These are phyloP conservation scores for Drosophila mercatorum DNA, from an alignment of 2,888 invertebrate species.

Conservation along the genomic window DNA sequence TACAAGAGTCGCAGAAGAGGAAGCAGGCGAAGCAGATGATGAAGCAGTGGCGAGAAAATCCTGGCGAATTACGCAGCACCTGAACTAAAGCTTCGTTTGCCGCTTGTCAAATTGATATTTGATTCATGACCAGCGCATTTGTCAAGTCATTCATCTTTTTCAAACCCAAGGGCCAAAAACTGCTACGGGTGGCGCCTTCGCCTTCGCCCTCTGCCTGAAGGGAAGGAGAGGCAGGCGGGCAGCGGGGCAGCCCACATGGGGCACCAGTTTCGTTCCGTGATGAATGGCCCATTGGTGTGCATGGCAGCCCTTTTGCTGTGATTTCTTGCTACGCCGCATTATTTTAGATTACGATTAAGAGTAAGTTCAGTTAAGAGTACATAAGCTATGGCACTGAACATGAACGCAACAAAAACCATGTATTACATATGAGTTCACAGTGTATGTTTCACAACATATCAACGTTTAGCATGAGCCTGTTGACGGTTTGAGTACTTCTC, in stretches of 20 bases:
- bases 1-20: conserved; percentile 5
- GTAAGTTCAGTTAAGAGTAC: conserved; percentile 7
- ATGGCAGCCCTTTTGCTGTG: conserved; percentile 64
- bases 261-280: conserved; percentile 45
- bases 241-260: conserved; percentile 11
- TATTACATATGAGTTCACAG: neutral
- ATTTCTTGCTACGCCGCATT: conserved; percentile 63
- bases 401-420: too few relatives aligned
- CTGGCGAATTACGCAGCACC: conserved; percentile 54
- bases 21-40: neutral
- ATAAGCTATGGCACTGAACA: conserved; percentile 20
- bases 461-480: neutral
- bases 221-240: neutral
- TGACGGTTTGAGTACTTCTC: neutral
- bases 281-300: conserved; percentile 65
- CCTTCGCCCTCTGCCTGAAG: neutral
- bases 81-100: conserved; percentile 56
- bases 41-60: conserved; percentile 24
- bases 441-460: too few relatives aligned
- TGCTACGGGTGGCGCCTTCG: conserved; percentile 11
- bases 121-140: conserved; percentile 82
- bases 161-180: conserved; percentile 32
- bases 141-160: conserved; percentile 82
- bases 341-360: conserved; percentile 43
- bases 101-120: conserved; percentile 83